These are phyloP conservation scores for Cygnus atratus DNA, from an alignment of 2,113 vertebrate species.

Conservation along the genomic window DNA sequence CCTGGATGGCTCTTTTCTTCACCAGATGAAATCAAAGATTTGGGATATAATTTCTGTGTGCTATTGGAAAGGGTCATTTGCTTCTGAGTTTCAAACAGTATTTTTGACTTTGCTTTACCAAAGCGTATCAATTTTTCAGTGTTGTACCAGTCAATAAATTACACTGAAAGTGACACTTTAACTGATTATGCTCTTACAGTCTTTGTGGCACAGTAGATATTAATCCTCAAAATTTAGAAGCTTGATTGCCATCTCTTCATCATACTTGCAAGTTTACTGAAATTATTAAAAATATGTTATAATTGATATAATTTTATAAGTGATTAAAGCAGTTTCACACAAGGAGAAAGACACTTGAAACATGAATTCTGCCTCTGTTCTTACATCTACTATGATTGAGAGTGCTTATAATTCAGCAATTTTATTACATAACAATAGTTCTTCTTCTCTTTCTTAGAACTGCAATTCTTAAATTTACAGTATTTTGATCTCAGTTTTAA, in stretches of 20 bases:
- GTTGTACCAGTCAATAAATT: not conserved
- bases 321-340: constrained; percentile 26
- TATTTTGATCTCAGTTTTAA: not conserved
- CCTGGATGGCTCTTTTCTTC: not conserved
- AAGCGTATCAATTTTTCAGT: not conserved
- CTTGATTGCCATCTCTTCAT: constrained; percentile 23
- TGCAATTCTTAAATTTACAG: not conserved
- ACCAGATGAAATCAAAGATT: not conserved
- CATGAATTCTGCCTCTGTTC: not conserved
- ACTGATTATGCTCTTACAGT: not conserved
- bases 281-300: constrained; percentile 36
- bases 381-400: not conserved
- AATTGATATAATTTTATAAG: constrained; percentile 7
- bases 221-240: not conserved
- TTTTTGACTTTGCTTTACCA: not conserved
- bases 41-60: not conserved
- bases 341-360: constrained; percentile 6
- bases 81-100: not conserved
- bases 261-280: constrained; percentile 12
- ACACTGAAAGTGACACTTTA: not conserved
- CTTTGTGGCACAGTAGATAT: not conserved
- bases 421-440: not conserved
- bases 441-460: not conserved
- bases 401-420: not conserved
- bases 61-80: not conserved